Evolutionary conservation across 2,797 vertebrate species (phyloP), one percentile per base, ranked within the genome.

Genomic region (Geotrypetes seraphini): DNA sequence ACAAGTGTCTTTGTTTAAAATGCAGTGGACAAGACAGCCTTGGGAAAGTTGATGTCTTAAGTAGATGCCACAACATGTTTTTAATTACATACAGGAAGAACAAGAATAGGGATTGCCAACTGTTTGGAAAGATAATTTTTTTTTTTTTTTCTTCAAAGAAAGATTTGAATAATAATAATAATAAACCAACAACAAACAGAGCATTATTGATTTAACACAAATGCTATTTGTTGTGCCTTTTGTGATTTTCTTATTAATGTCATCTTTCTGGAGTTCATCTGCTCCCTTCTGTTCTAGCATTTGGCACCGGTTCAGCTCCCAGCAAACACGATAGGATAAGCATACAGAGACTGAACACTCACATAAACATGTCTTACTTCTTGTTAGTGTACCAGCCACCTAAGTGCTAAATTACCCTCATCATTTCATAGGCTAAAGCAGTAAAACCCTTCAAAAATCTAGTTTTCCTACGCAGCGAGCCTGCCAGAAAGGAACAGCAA

Each of bases 41-140:
- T 79, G 71, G 73, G 75, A 81, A 81, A 83, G 75, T 74, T 84
- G 80, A 84, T 78, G 78, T 84, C 80, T 84, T 85, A 84, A 86
- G 77, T 81, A 83, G 80, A 73, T 56, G 36, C 69, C 61, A 68
- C 75, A 82, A 80, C 77, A 73, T 83, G 79, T 74, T 83, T 79
- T 81, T 83, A 84, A 83, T 85, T 83, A 83, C 79, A 75, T 73
- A 70, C 69, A 63, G 75, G 69, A 80, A 80, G 65, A 78, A 79
- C 71, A 79, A 75, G 79, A 82, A 83, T 74, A 53, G 69, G 69
- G 68, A 71, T 76, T 57, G 61, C 77, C 77, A 81, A 84, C 75
- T 83, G 79, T 81, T 81, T 67, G 74, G 75, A 74, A 75, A 81
- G 79, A 85, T 81, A 78, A 68, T 72, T 71, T 69, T 69, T 62